Evolutionary conservation across 2,113 vertebrate species (phyloP).

Genomic region (Osmerus eperlanus): DNA sequence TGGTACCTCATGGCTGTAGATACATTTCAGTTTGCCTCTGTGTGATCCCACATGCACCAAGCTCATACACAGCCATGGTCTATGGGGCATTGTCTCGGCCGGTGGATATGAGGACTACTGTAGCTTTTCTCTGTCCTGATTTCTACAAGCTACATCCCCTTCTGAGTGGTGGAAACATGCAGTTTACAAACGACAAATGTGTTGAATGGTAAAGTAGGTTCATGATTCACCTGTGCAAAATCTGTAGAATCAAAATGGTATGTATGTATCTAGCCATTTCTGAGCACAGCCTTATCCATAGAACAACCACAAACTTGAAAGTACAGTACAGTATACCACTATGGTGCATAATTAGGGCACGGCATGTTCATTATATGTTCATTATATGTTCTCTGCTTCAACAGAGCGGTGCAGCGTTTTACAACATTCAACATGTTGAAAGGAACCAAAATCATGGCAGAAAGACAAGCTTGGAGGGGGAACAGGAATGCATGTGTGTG

Average conservation of each 20-base stretch:
- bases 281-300: no score
- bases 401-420: slow-evolving; percentile 49
- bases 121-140: not conserved
- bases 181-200: no score
- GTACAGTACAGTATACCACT: no score
- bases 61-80: no score
- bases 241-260: no score
- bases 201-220: not conserved
- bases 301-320: no score
- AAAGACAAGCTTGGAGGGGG: slow-evolving; percentile 62
- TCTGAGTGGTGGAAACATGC: not conserved
- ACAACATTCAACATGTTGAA: slow-evolving; percentile 61
- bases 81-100: no score
- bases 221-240: no score
- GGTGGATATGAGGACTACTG: not conserved
- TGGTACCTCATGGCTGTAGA: no score
- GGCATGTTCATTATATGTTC: slow-evolving; percentile 48
- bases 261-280: no score
- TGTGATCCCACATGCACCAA: no score
- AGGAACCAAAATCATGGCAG: slow-evolving; percentile 49
- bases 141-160: not conserved
- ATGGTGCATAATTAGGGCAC: slow-evolving; percentile 2
- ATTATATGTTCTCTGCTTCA: slow-evolving; percentile 48
- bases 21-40: no score
- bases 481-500: slow-evolving; percentile 62